Percentiles rank a stretch among this genome's conserved stretches.
Conservation (phyloP, 2,113 vertebrate species). For the Mesitornis unicolor region DNA sequence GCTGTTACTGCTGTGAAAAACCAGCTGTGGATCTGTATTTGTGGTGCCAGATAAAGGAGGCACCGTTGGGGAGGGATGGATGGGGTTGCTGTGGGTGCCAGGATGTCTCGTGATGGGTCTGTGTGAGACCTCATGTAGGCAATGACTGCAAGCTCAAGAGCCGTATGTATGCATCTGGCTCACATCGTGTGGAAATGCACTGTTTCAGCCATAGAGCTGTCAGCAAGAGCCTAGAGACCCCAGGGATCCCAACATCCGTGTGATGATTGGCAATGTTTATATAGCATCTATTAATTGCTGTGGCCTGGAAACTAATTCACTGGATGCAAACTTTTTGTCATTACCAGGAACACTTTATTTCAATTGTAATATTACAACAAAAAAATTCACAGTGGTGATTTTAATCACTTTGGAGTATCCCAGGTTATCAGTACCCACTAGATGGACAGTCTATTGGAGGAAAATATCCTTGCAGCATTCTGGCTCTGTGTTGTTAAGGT, state of each 20-base stretch:
- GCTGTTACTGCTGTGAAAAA: not conserved
- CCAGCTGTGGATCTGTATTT: not conserved
- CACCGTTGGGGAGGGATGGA: not conserved
- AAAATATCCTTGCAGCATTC: not conserved
- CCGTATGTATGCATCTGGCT: not conserved
- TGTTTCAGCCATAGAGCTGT: not conserved
- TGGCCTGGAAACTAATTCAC: not conserved
- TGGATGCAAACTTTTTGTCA: not conserved
- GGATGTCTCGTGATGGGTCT: not conserved
- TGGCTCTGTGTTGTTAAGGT: not conserved
- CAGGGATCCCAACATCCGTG: not conserved
- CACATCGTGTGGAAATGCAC: not conserved
- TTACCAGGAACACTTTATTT: not conserved
- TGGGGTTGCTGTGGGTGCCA: not conserved
- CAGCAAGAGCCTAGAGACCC: not conserved
- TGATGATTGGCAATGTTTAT: not conserved
- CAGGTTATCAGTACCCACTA: not conserved
- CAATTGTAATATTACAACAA: not conserved
- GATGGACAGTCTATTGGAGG: not conserved
- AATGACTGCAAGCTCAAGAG: not conserved
- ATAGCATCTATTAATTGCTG: not conserved
- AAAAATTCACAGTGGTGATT: not conserved
- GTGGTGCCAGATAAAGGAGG: not conserved
- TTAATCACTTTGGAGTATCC: not conserved
- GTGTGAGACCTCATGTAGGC: not conserved